These are phyloP conservation scores for Tetrax tetrax DNA, from an alignment of 2,113 vertebrate genomes.

Conservation along the genomic window DNA sequence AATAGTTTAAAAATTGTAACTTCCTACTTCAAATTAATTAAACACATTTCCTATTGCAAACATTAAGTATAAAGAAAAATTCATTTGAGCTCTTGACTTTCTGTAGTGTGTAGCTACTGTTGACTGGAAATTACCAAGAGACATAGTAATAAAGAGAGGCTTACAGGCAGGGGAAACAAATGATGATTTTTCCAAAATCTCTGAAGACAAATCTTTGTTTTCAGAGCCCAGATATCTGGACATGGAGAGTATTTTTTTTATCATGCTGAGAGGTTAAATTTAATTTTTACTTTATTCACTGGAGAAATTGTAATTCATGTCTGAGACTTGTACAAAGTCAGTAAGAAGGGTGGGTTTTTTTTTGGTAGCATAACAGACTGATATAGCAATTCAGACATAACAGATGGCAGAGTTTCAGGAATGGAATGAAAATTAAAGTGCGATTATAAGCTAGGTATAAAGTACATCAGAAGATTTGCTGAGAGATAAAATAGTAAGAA, in stretches of 20 bases:
- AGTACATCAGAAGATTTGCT: neutral
- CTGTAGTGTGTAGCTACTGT: neutral
- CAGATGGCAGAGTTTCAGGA: conserved; percentile 42
- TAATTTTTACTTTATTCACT: neutral
- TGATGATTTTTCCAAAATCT: neutral
- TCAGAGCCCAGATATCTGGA: neutral
- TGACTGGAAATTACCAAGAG: neutral
- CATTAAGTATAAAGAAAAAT: neutral
- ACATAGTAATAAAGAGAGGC: neutral
- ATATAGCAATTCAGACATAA: conserved; percentile 3
- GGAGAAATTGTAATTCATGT: neutral
- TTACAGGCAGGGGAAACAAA: conserved; percentile 23
- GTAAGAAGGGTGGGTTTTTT: neutral
- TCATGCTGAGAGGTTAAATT: neutral
- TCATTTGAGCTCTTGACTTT: neutral
- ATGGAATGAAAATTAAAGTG: conserved; percentile 15
- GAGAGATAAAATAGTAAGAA: neutral
- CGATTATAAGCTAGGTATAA: neutral
- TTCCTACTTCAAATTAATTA: neutral
- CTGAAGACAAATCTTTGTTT: neutral
- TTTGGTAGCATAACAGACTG: neutral
- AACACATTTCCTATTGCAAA: neutral
- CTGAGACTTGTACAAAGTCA: neutral
- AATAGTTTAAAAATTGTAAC: neutral
- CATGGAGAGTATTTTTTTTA: neutral